Conservation (phyloP, 35 echinoderm and acorn worm genomes). For the Holothuria glaberrima region DNA sequence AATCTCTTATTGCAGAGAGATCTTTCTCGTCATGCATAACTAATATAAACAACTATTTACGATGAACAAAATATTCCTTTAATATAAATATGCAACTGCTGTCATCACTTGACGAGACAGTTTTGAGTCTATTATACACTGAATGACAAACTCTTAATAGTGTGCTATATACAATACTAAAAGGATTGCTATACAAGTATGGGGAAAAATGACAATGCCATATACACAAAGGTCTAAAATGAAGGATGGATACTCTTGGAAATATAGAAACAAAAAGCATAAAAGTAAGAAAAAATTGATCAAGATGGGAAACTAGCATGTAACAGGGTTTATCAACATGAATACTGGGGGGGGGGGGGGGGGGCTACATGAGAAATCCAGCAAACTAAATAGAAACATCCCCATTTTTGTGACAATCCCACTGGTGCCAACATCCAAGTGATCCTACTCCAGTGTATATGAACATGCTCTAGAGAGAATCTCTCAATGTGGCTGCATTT, state of each 20-base stretch:
- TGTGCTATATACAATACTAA: neutral
- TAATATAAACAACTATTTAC: slow-evolving; percentile 19
- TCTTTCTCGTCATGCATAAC: neutral
- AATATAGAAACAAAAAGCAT: neutral
- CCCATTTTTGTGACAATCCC: no score
- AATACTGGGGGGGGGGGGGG: no score
- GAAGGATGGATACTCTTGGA: neutral
- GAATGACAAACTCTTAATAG: slow-evolving; percentile 10
- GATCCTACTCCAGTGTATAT: no score
- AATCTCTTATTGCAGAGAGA: slow-evolving; percentile 27
- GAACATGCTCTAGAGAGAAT: no score
- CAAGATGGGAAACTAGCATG: neutral
- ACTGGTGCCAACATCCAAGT: no score
- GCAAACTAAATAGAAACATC: no score
- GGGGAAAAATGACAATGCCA: neutral
- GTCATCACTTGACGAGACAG: slow-evolving; percentile 25
- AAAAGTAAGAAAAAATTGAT: neutral
- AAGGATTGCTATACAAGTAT: neutral
- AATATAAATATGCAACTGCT: slow-evolving; percentile 49
- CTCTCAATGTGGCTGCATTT: no score
- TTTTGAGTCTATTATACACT: slow-evolving; percentile 12
- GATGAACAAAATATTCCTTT: slow-evolving; percentile 41
- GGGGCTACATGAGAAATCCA: no score
- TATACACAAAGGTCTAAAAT: neutral
- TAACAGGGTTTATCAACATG: no score